phyloP scores from a whole-genome alignment of 1,140 invertebrate species.

The Charaxes varanes region DNA sequence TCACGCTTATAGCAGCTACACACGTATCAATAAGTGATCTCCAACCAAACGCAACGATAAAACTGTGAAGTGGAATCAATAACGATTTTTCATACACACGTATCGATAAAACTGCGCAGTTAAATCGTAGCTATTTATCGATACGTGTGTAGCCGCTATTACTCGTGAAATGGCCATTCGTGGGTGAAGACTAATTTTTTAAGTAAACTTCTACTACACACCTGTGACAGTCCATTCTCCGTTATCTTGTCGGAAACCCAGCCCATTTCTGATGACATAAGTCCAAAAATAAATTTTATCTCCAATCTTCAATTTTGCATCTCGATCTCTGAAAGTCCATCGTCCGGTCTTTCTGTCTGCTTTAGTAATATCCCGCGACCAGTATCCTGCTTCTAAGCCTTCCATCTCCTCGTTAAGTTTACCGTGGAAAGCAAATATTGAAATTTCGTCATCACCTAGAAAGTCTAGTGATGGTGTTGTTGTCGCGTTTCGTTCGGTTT shows the following conservation, averaged over 20 bases:
- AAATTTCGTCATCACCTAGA: constrained; percentile 79
- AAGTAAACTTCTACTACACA: constrained; percentile 18
- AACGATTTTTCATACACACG: too few relatives aligned
- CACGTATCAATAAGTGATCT: too few relatives aligned
- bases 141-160: too few relatives aligned
- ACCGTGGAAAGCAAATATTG: constrained; percentile 82
- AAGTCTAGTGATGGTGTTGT: too few relatives aligned
- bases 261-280: constrained; percentile 79
- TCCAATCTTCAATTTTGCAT: constrained; percentile 74
- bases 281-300: constrained; percentile 85
- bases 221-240: constrained; percentile 73
- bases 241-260: constrained; percentile 77
- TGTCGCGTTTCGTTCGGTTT: too few relatives aligned
- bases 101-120: too few relatives aligned
- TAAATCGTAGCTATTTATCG: too few relatives aligned
- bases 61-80: too few relatives aligned
- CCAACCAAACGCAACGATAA: too few relatives aligned
- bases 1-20: too few relatives aligned
- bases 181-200: background rate
- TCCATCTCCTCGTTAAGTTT: constrained; percentile 83
- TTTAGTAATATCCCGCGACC: constrained; percentile 78
- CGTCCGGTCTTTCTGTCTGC: constrained; percentile 76
- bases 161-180: too few relatives aligned
- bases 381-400: constrained; percentile 80
- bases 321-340: constrained; percentile 79